phyloP scores from a whole-genome alignment of 2,797 vertebrate genomes.

The Hemibagrus guttatus region DNA sequence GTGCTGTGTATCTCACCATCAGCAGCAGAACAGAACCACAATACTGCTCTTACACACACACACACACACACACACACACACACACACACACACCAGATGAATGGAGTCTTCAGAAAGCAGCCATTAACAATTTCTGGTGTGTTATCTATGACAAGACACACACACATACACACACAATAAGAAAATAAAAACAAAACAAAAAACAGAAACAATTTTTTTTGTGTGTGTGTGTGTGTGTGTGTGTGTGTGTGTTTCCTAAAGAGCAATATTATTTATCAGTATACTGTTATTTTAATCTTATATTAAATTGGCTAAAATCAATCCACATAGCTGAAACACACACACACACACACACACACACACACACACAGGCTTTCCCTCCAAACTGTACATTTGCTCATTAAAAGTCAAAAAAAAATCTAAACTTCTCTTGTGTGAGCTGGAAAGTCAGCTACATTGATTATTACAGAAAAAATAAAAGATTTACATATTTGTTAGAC shows the following conservation, averaged over 20 bases:
- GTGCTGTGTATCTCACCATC: constrained; percentile 25
- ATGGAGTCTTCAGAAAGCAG: constrained; percentile 32
- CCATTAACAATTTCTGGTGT: constrained; percentile 51
- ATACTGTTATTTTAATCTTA: background rate
- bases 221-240: background rate
- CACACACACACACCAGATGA: constrained; percentile 29
- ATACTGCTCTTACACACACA: background rate
- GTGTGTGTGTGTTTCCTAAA: background rate
- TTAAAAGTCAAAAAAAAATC: background rate
- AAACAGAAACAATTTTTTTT: too few relatives aligned
- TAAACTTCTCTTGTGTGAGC: background rate
- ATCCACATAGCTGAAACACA: background rate
- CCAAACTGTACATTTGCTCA: background rate
- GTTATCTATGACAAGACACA: constrained; percentile 11
- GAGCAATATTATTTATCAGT: background rate
- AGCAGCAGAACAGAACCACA: constrained; percentile 24
- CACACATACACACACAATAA: background rate
- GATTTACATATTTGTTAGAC: background rate
- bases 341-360: background rate
- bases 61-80: constrained; percentile 4
- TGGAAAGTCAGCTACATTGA: background rate
- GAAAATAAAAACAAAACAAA: too few relatives aligned
- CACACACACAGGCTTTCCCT: background rate
- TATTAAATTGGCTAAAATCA: background rate
- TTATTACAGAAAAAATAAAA: background rate